A percentile compares a stretch with the other conserved stretches of the same genome.
These are phyloP conservation scores for Oreocharis arfaki DNA, from an alignment of 2,113 vertebrate genomes.

Conservation along the genomic window DNA sequence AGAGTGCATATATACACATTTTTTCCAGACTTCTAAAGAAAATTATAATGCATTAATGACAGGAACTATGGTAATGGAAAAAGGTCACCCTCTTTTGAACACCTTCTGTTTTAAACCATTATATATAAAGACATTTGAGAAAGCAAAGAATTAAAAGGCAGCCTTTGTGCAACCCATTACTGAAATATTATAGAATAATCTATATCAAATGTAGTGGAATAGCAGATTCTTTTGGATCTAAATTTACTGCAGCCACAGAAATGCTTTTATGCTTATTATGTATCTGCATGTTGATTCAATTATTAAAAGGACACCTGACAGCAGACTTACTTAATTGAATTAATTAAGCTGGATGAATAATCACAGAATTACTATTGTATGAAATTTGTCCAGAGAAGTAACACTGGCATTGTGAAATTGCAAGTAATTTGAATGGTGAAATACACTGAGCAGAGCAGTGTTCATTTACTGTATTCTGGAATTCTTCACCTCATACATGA, in stretches of 20 bases:
- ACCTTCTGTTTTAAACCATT: constrained; percentile 86
- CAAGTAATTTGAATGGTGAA: constrained; percentile 75
- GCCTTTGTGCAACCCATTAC: constrained; percentile 84
- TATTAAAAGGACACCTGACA: constrained; percentile 90
- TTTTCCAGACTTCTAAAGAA: constrained; percentile 83
- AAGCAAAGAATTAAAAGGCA: constrained; percentile 87
- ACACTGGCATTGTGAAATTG: constrained; percentile 79
- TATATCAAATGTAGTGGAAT: constrained; percentile 82
- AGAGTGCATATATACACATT: constrained; percentile 76
- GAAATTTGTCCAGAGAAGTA: constrained; percentile 79
- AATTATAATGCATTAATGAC: constrained; percentile 88
- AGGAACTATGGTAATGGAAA: constrained; percentile 87
- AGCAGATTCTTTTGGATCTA: constrained; percentile 85
- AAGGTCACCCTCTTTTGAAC: constrained; percentile 84
- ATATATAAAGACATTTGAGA: constrained; percentile 83
- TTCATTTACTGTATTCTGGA: constrained; percentile 55
- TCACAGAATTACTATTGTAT: constrained; percentile 79
- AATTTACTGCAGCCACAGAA: constrained; percentile 87
- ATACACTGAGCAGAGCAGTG: constrained; percentile 66
- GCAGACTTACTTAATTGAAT: constrained; percentile 90
- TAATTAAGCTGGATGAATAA: constrained; percentile 87
- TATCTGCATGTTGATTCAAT: constrained; percentile 90
- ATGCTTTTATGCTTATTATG: constrained; percentile 88
- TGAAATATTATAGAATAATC: constrained; percentile 86
- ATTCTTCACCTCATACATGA: constrained; percentile 40